Evolutionary conservation across 2,888 invertebrate genomes (phyloP).

Genomic region (Gymnoscelis rufifasciata): DNA sequence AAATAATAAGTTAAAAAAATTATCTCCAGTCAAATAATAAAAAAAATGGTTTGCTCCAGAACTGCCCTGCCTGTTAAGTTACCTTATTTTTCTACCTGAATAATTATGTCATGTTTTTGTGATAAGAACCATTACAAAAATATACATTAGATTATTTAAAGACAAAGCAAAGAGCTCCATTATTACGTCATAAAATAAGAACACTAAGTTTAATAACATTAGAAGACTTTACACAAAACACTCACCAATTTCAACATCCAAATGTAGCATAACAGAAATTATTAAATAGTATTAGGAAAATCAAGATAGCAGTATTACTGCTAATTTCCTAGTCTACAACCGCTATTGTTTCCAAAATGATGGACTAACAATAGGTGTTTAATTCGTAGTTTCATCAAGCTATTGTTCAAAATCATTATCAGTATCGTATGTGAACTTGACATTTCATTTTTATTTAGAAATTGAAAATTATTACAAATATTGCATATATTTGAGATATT

Average conservation of each 20-base stretch:
- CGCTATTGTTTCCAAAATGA: constrained; percentile 46
- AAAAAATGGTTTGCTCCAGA: too few species aligned
- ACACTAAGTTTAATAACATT: too few species aligned
- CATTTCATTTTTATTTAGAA: constrained; percentile 30
- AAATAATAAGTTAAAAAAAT: too few species aligned
- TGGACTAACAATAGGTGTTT: constrained; percentile 47
- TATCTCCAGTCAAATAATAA: too few species aligned
- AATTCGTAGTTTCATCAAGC: constrained; percentile 23
- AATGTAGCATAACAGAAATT: constrained; percentile 54
- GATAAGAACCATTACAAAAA: too few species aligned
- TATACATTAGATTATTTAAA: too few species aligned
- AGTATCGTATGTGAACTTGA: constrained; percentile 52
- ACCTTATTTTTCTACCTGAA: too few species aligned
- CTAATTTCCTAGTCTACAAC: constrained; percentile 36
- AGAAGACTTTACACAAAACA: constrained; percentile 33
- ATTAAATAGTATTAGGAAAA: constrained; percentile 43
- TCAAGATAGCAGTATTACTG: constrained; percentile 36
- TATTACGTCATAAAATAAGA: too few species aligned
- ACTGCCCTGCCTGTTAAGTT: too few species aligned
- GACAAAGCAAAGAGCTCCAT: too few species aligned
- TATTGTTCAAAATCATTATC: constrained; percentile 16
- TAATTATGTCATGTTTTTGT: too few species aligned
- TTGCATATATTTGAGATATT: too few species aligned
- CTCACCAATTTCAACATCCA: constrained; percentile 58
- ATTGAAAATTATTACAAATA: neutral